Base-by-base conservation (phyloP, 2,888 invertebrate species). In the Zele albiditarsus region DNA sequence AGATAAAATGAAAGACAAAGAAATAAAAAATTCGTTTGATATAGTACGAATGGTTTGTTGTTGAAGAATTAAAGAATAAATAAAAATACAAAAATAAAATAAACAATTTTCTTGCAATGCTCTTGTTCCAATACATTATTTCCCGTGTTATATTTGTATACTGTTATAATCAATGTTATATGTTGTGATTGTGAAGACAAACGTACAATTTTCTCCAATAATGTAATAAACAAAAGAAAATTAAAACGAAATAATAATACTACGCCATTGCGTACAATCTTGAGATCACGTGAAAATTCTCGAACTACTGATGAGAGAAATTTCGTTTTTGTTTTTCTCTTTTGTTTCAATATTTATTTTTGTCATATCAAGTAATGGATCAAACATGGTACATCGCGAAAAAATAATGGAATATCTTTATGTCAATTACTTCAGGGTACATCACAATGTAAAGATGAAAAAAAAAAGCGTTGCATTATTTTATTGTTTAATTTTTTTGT, bases 351-450 rank as follows among this genome's bases (percentile, higher is more conserved):
- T 0, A 46, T 53, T 53, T 20, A 53, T 53, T 20, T 53, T 20
- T 6, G 20, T 53, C 46, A 46, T 38, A 38, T 38, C 38, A 38
- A 38, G 0, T 8, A 65, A 25, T 27, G n/a, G 27, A 72, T 67
- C 53, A 75, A 76, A 77, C 73, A 80, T 71, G 77, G 77, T 71
- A 79, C 75, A 79, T 77, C 77, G 76, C 74, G 72, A 78, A 78
- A 63, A 77, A 88, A 90, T 83, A 89, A 88, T 90, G 91, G 92
- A 93, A 91, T 92, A 92, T 92, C 92, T 94, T 93, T 93, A 94
- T 93, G 94, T 94, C 94, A 94, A 94, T 94, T 94, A 94, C 92
- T 93, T 92, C 94, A 94, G 94, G 94, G 94, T 94, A 94, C 94
- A 94, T 93, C 85, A 78, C 76, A 75, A 75, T 79, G 53, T 53